A percentile compares a stretch with the other conserved stretches of the same genome.
phyloP scores from a whole-genome alignment of 1,140 invertebrate species.

The Gryon sp. region DNA sequence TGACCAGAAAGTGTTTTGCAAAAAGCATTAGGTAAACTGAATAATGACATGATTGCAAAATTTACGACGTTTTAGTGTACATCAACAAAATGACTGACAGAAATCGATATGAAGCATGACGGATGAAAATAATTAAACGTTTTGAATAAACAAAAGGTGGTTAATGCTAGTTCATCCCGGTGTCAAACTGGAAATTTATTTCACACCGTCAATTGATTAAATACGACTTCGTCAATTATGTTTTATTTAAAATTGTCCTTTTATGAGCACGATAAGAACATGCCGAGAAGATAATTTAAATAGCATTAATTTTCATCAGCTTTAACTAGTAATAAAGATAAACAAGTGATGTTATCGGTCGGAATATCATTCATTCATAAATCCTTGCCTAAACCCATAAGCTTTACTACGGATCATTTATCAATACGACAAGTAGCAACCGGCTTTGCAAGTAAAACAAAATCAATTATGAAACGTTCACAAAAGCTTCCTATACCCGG shows the following conservation, averaged over 20 bases:
- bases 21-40: too few species aligned
- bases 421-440: slow-evolving; percentile 50
- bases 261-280: slow-evolving; percentile 19
- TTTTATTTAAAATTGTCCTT: slow-evolving; percentile 6
- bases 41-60: neutral
- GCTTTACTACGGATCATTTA: slow-evolving; percentile 40
- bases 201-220: neutral
- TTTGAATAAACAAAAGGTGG: slow-evolving; percentile 1
- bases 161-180: neutral
- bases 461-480: slow-evolving; percentile 38
- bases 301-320: slow-evolving; percentile 47
- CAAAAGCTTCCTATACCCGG: neutral
- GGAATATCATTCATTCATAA: slow-evolving; percentile 53
- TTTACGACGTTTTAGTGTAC: too few species aligned
- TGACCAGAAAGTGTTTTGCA: too few species aligned
- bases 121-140: slow-evolving; percentile 12
- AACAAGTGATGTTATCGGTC: slow-evolving; percentile 41
- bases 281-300: slow-evolving; percentile 35
- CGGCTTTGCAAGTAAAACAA: slow-evolving; percentile 46
- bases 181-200: neutral
- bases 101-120: neutral
- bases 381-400: slow-evolving; percentile 40
- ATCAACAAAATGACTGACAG: neutral
- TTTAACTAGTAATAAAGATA: slow-evolving; percentile 42
- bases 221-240: neutral